These are phyloP conservation scores for Ciconia boyciana DNA, from an alignment of 2,113 vertebrate species.

Conservation along the genomic window DNA sequence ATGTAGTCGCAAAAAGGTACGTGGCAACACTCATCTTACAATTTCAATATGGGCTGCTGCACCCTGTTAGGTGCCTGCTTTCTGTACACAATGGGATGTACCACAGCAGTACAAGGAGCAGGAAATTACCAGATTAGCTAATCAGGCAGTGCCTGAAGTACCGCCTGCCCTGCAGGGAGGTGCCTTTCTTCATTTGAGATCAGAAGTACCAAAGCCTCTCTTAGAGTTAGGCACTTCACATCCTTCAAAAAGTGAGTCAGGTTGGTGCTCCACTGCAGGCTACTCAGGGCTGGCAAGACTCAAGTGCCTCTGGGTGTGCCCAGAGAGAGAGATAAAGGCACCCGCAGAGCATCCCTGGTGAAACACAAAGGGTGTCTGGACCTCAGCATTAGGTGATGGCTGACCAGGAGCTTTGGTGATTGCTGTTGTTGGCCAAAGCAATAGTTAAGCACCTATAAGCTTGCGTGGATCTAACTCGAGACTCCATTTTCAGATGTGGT, in stretches of 20 bases:
- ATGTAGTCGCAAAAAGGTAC: neutral
- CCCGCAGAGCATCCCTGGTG: neutral
- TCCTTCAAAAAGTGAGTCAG: neutral
- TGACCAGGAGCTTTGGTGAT: neutral
- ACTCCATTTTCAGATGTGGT: neutral
- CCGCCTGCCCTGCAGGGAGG: neutral
- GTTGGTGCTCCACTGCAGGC: neutral
- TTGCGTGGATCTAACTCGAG: neutral
- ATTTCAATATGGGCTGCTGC: neutral
- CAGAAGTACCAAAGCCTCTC: neutral
- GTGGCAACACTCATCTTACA: neutral
- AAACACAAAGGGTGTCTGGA: neutral
- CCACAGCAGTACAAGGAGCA: neutral
- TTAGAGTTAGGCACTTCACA: neutral
- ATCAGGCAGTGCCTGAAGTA: neutral
- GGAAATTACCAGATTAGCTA: neutral
- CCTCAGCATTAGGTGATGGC: rapidly evolving
- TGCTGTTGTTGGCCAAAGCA: neutral
- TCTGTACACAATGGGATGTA: rapidly evolving
- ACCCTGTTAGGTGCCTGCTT: neutral
- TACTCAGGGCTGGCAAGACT: neutral
- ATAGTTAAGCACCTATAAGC: neutral
- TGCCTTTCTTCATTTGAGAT: neutral
- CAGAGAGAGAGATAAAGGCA: neutral
- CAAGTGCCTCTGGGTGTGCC: neutral